Percentiles rank a stretch among this genome's conserved stretches.
Evolutionary conservation across 2,797 vertebrate genomes (phyloP).

Genomic region (Craterocephalus amniculus): DNA sequence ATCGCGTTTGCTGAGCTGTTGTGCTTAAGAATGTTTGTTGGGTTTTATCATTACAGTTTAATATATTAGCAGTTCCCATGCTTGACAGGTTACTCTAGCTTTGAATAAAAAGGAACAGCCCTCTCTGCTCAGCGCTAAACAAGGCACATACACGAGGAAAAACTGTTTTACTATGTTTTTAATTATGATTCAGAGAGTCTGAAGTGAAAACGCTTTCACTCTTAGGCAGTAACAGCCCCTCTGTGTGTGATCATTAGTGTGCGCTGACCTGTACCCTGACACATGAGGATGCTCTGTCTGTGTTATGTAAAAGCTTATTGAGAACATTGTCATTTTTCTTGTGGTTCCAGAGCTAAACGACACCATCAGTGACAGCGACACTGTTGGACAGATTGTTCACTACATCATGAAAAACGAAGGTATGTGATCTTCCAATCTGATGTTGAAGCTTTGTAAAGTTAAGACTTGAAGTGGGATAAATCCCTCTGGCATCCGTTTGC

Average conservation of each 20-base stretch:
- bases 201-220: too few species aligned
- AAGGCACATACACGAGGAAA: too few species aligned
- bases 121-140: too few species aligned
- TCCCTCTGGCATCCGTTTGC: not conserved
- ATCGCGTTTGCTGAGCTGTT: too few species aligned
- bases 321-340: not conserved
- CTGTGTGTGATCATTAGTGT: not conserved
- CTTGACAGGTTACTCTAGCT: too few species aligned
- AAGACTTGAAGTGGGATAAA: too few species aligned
- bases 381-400: slow-evolving; percentile 92
- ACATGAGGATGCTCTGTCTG: not conserved
- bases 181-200: too few species aligned
- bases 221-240: not conserved
- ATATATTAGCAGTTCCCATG: too few species aligned
- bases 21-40: too few species aligned
- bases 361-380: slow-evolving; percentile 90
- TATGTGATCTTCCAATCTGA: slow-evolving; percentile 58
- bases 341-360: slow-evolving; percentile 88
- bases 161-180: too few species aligned
- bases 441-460: not conserved
- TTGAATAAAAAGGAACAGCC: too few species aligned
- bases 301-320: not conserved
- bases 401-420: slow-evolving; percentile 99
- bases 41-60: too few species aligned
- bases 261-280: not conserved